Evolutionary conservation across 2,113 vertebrate genomes (phyloP), one percentile per base, ranked within the genome.

Genomic region (Phyllostomus hastatus): DNA sequence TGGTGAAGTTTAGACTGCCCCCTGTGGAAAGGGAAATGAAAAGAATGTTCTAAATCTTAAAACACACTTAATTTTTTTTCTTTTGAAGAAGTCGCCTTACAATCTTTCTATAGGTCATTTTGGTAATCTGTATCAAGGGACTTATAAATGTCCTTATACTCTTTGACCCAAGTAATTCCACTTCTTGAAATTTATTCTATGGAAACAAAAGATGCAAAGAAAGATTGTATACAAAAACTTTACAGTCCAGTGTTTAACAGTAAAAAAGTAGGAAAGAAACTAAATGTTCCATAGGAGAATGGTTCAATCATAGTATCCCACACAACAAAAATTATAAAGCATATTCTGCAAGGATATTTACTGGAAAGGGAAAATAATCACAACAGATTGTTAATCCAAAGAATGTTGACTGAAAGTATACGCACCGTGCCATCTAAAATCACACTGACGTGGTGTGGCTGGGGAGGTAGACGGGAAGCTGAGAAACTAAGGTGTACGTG

Each of bases 1-100:
- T 98, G 98, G 92, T 99, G 98, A 41, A 99, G 99, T 93, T 99
- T 99, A 73, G 99, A 99, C 84, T 99, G 99, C 54, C 99, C 99
- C 90, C 99, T 99, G 95, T 91, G 73, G 97, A 97, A 96, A 98
- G 43, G 10, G 8, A 78, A 48, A 43, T 26, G 61, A 50, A 67
- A 57, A 43, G 4, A 1, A 22, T 15, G 17, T 89, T 73, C 38
- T 70, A 48, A 59, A 50, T 85, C 66, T 61, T 76, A 91, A 64
- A 52, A 43, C 75, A 14, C 10, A 88, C 46, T 79, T 81, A 9
- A 31, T 20, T 80, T 80, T 86, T 41, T 48, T 46, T 26, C 38
- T 61, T 87, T 70, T 35, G 33, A 67, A 94, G 78, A 95, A 57
- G 41, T 82, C 19, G 46, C 43, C 33, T 76, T 78, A 41, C 16